Conservation (phyloP, 2,888 invertebrate species). For the Mystacides longicornis region DNA sequence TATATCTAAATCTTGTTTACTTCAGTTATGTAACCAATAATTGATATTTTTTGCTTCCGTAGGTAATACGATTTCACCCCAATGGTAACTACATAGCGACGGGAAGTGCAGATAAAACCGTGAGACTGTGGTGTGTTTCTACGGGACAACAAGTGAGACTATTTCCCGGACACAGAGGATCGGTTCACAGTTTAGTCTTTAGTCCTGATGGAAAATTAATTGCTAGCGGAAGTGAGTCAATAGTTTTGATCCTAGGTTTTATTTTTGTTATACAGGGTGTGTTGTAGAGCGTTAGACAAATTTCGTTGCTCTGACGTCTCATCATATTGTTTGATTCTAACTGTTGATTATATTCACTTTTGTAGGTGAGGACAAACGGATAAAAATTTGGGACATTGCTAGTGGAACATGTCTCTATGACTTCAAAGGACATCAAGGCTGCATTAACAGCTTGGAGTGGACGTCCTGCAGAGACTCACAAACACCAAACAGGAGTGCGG, state of each 20-base stretch:
- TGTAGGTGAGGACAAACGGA: constrained; percentile 60
- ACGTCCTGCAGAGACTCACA: constrained; percentile 35
- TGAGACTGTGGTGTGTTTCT: constrained; percentile 80
- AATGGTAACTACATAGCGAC: constrained; percentile 85
- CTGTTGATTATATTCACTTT: constrained; percentile 9
- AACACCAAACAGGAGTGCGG: constrained; percentile 29
- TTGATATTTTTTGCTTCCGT: too few species aligned
- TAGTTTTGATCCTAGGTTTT: too few species aligned
- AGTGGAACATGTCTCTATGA: constrained; percentile 57
- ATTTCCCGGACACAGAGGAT: constrained; percentile 68
- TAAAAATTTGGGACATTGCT: constrained; percentile 67
- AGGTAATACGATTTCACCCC: constrained; percentile 90
- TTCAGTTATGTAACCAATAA: not conserved
- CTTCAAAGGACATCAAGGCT: constrained; percentile 56
- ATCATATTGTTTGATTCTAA: too few species aligned
- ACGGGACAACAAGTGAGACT: constrained; percentile 77
- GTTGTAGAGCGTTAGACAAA: too few species aligned
- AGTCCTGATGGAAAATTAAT: constrained; percentile 78
- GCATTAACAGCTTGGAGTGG: constrained; percentile 57
- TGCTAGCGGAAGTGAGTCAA: constrained; percentile 66
- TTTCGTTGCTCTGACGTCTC: too few species aligned
- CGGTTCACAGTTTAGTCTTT: constrained; percentile 71
- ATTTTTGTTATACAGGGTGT: too few species aligned
- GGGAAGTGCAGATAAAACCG: constrained; percentile 83
- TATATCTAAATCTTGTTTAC: not conserved